Base-by-base conservation (phyloP, 2,113 vertebrate genomes). In the Pachyramphus minor region DNA sequence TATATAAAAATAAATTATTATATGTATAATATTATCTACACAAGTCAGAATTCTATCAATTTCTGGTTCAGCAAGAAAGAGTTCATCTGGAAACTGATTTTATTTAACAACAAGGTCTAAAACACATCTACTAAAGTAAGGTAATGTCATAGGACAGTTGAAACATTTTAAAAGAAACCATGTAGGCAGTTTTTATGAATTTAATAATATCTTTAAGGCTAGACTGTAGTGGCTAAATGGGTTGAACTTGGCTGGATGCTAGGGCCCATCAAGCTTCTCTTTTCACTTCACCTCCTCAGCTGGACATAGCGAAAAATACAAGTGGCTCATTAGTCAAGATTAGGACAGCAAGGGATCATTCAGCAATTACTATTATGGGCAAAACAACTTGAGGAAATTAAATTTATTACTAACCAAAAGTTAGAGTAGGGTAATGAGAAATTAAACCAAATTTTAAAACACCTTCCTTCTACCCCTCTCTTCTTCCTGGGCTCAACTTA, bases 391-490 rank as follows among this genome's bases (percentile, higher is more conserved):
- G 6, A 23, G 15, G 10, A 76, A 89, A 80, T 19, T 17, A 42
- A 64, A 64, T 47, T 52, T 72, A 67, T 63, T 76, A 23, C 3
- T 9, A 44, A 63, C 27, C 23, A 71, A 77, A 89, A 62, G 7
- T 74, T 11, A 52, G 37, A 66, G 12, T 44, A 58, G 3, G 4
- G 4, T 49, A 87, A 53, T 49, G 7, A 53, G 42, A 72, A 84
- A 56, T 47, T 25, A 71, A 55, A 27, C 1, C 6, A 66, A 71
- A n/a, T 56, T 12, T 45, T 52, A 42, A 41, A 85, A 27, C 5
- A 44, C 2, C 17, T 55, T 52, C 2, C 11, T 23, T 14, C 2
- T 3, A 55, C 2, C 2, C 2, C 30, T 31, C 14, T 42, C 18
- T 56, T 67, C 33, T 67, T 80, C n/a, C 15, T 1, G 4, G 7